Conservation (phyloP, 1,140 invertebrate species). For the Proales similis region DNA sequence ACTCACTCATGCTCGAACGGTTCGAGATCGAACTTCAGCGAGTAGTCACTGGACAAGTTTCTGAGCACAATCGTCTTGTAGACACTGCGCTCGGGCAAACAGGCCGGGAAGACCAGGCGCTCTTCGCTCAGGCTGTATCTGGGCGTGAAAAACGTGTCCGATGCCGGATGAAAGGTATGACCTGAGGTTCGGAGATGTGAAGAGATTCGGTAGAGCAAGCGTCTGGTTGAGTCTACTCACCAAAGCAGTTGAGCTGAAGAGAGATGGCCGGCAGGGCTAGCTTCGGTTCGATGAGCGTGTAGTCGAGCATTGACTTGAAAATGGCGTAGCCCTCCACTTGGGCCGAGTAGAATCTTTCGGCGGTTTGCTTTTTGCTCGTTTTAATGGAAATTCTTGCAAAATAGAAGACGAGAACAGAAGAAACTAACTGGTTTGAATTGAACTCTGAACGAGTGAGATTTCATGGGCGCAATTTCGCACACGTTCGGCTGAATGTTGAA, state of each 20-base stretch:
- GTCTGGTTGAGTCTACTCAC: constrained; percentile 39
- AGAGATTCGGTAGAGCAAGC: not conserved
- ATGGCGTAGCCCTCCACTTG: constrained; percentile 50
- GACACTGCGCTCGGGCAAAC: constrained; percentile 46
- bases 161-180: constrained; percentile 49
- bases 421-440: constrained; percentile 49
- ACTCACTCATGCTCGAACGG: no score
- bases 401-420: constrained; percentile 8
- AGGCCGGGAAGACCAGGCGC: constrained; percentile 46
- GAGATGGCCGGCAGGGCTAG: constrained; percentile 51
- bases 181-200: constrained; percentile 40
- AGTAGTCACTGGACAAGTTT: constrained; percentile 41
- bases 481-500: constrained; percentile 45
- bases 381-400: constrained; percentile 32
- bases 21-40: no score
- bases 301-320: constrained; percentile 51
- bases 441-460: constrained; percentile 48
- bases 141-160: constrained; percentile 48
- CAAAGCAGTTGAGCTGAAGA: constrained; percentile 46
- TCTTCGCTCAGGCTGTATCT: constrained; percentile 41
- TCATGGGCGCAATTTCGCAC: constrained; percentile 49
- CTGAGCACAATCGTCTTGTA: constrained; percentile 46
- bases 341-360: constrained; percentile 48
- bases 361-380: constrained; percentile 43
- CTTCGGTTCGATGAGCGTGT: constrained; percentile 47